Evolutionary conservation across 2,888 invertebrate species (phyloP).

Genomic region (Miltochrista miniata): DNA sequence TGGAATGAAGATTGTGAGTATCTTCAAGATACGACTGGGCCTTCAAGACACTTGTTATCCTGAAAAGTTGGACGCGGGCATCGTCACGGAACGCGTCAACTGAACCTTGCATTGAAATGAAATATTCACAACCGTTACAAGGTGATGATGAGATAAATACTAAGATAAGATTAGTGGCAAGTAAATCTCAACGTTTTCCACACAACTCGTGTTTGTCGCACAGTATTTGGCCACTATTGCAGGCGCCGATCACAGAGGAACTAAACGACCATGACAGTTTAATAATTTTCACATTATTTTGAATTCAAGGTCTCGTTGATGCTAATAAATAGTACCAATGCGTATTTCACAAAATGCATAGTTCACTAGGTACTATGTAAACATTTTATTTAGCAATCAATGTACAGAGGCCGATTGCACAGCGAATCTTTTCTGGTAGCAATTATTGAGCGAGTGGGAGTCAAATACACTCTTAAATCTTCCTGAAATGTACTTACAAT

Average conservation of each 20-base stretch:
- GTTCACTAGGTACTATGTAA: no score
- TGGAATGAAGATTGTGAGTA: no score
- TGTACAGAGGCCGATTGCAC: neutral
- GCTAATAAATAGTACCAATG: neutral
- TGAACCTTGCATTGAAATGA: neutral
- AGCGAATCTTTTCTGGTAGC: neutral
- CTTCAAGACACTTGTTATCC: no score
- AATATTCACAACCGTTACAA: constrained; percentile 13
- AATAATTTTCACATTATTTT: neutral
- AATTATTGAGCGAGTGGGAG: no score
- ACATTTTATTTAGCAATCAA: neutral
- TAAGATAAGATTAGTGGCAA: constrained; percentile 9
- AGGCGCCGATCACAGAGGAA: no score
- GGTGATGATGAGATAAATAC: constrained; percentile 10
- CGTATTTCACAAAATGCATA: constrained; percentile 4
- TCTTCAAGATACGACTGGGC: no score
- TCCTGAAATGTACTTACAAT: neutral
- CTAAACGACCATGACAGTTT: no score
- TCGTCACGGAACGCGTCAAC: neutral
- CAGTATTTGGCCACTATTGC: no score
- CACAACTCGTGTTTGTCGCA: no score
- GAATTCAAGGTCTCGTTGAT: constrained; percentile 5
- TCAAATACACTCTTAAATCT: no score
- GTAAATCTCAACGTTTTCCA: neutral
- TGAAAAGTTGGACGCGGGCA: no score